These are phyloP conservation scores for Mercenaria mercenaria DNA, from an alignment of 1,140 invertebrate genomes.

Conservation along the genomic window DNA sequence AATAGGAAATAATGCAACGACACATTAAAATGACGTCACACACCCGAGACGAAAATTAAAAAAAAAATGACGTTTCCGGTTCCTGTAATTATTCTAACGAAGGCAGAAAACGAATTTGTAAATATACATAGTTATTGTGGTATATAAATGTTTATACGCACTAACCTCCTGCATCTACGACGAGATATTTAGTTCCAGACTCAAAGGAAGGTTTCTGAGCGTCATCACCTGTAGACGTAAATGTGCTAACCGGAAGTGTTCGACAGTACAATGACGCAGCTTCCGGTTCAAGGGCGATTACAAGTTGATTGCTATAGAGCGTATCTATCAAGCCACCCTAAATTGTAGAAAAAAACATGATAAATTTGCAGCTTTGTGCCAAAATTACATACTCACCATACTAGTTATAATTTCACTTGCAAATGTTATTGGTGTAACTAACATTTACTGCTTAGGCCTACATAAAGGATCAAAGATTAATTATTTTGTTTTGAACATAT, in stretches of 20 bases:
- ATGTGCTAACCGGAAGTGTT: conserved; percentile 80
- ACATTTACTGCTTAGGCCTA: neutral
- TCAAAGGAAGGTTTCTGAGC: conserved; percentile 80
- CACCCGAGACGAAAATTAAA: too few species aligned
- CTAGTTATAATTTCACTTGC: neutral
- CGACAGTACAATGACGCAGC: conserved; percentile 82
- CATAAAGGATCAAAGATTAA: neutral
- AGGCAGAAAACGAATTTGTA: too few species aligned
- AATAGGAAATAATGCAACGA: too few species aligned
- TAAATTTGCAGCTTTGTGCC: too few species aligned
- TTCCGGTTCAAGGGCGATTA: conserved; percentile 83
- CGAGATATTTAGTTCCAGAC: conserved; percentile 83
- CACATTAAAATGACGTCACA: too few species aligned
- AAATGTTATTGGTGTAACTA: neutral
- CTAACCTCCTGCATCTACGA: conserved; percentile 82
- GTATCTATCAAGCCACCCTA: conserved; percentile 81
- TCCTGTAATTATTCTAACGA: too few species aligned
- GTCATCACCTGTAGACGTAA: conserved; percentile 73
- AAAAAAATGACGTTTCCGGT: too few species aligned
- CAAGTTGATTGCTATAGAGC: conserved; percentile 81
- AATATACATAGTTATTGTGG: too few species aligned
- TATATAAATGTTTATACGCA: too few species aligned
- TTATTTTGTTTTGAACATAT: too few species aligned
- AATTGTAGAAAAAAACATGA: too few species aligned
- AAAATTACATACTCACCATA: neutral